Evolutionary conservation across 2,113 vertebrate species (phyloP), one percentile per base, ranked within the genome.

Genomic region (Sturnus vulgaris): DNA sequence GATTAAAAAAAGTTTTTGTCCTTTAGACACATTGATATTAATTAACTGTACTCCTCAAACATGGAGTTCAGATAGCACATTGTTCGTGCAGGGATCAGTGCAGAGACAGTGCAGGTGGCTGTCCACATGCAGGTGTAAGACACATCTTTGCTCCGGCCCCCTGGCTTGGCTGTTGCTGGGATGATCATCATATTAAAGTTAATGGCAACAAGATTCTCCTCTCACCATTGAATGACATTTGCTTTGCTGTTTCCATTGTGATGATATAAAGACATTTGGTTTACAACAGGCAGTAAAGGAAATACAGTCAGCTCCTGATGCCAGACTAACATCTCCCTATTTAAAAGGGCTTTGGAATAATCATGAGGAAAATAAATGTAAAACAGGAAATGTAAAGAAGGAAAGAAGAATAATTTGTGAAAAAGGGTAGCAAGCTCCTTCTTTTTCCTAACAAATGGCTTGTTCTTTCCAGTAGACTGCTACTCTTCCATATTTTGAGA

Each of bases 121-220:
- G 24, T 61, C 27, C 3, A 2, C 0, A 0, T 33, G 35, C 44
- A 77, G 39, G 25, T 2, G 1, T 31, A 60, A 70, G n/a, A 49
- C 5, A 2, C 2, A 3, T 49, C 39, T 63, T 64, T 46, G 20
- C 39, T 49, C 24, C 37, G 53, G 9, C 27, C 81, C 23, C n/a
- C 25, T 61, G 37, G 18, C 12, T 61, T 30, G 52, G 7, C 71
- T 82, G 40, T 56, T 1, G 1, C 21, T 56, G 69, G 44, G 21
- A 77, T 3, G 1, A 33, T 24, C 44, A 69, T 39, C 55, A 27
- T 11, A 35, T 11, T 31, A 28, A 46, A 25, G 25, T 15, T 30
- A 23, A 50, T 11, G 18, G 44, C 30, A 85, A 46, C 7, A 42
- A 50, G 35, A 88, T 35, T 55, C 31, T 84, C 16, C 11, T 70